These are phyloP conservation scores for Zenarchopterus dispar DNA, from an alignment of 2,797 vertebrate species.

Conservation along the genomic window DNA sequence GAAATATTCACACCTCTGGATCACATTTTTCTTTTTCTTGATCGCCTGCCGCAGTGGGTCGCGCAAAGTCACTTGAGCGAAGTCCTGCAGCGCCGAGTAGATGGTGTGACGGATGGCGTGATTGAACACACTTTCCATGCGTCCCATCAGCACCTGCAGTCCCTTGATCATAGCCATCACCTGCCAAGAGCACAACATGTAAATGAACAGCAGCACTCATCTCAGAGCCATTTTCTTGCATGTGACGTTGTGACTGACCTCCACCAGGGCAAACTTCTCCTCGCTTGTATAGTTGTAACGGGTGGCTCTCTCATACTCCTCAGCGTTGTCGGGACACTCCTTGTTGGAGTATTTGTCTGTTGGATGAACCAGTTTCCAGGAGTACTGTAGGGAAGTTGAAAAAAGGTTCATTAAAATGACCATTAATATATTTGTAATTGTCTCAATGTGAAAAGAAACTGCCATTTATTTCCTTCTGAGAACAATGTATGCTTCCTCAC, in stretches of 20 bases:
- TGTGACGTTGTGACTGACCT: conserved; percentile 78
- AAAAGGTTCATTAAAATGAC: neutral
- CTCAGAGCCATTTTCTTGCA: neutral
- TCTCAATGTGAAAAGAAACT: neutral
- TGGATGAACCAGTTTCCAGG: conserved; percentile 97
- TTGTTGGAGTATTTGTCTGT: conserved; percentile 99
- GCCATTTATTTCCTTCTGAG: neutral
- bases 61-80: conserved; percentile 91
- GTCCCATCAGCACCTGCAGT: conserved; percentile 96
- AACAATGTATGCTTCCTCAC: conserved; percentile 74
- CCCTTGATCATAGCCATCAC: conserved; percentile 99
- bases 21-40: conserved; percentile 98
- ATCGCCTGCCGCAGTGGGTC: conserved; percentile 96
- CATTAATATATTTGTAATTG: neutral
- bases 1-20: conserved; percentile 84
- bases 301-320: conserved; percentile 97
- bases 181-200: conserved; percentile 66
- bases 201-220: neutral
- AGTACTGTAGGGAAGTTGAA: conserved; percentile 84
- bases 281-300: conserved; percentile 98
- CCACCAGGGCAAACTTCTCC: conserved; percentile 98
- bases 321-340: conserved; percentile 96
- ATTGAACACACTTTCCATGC: conserved; percentile 99
- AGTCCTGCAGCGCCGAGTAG: conserved; percentile 96
- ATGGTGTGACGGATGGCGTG: conserved; percentile 98